These are phyloP conservation scores for Phyllotis vaccarum DNA, from an alignment of 2,797 vertebrate genomes.

Conservation along the genomic window DNA sequence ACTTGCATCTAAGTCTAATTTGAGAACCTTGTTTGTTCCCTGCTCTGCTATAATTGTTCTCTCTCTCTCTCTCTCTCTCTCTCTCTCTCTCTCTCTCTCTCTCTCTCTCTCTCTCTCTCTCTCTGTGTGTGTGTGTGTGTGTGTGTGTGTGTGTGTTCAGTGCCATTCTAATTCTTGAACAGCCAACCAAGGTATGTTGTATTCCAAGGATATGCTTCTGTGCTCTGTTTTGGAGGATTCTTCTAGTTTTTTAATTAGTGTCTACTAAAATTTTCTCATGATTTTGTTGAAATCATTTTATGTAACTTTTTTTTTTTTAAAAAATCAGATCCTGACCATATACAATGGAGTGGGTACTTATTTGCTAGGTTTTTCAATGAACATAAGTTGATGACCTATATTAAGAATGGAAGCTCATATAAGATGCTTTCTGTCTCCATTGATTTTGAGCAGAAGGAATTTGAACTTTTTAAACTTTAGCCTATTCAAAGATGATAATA, in stretches of 20 bases:
- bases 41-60: conserved; percentile 46
- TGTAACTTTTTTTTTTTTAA: conserved; percentile 20
- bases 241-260: not conserved
- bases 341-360: not conserved
- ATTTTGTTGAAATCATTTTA: conserved; percentile 18
- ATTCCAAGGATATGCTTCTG: not conserved
- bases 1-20: conserved; percentile 79
- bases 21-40: conserved; percentile 70
- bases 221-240: not conserved
- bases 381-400: not conserved
- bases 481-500: not conserved
- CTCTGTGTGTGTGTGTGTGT: not conserved
- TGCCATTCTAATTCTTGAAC: conserved; percentile 58
- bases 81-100: too few relatives aligned
- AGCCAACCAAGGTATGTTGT: conserved; percentile 61
- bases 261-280: not conserved
- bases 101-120: too few relatives aligned
- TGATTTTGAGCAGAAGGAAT: not conserved
- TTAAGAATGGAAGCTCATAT: conserved; percentile 8
- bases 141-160: not conserved
- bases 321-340: not conserved
- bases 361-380: not conserved
- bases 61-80: too few relatives aligned
- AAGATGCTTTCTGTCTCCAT: not conserved
- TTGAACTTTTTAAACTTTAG: conserved; percentile 53